Evolutionary conservation across 2,797 vertebrate genomes (phyloP).

Genomic region (Typhlichthys eigenmanni): DNA sequence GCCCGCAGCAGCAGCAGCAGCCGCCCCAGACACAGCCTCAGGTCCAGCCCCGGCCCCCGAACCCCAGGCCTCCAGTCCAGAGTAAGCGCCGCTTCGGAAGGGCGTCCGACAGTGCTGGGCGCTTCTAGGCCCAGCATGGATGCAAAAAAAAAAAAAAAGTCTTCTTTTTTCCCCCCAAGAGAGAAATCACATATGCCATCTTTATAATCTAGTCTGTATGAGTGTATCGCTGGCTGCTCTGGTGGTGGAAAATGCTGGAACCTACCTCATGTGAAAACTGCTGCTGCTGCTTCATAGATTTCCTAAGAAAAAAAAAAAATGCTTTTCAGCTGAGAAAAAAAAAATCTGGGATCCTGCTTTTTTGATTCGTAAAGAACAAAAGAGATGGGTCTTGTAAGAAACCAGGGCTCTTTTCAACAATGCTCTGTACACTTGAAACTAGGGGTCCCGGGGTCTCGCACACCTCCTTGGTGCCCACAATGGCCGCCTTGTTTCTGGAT

Average conservation of each 20-base stretch:
- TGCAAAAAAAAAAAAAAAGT: slow-evolving; percentile 59
- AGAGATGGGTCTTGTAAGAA: slow-evolving; percentile 72
- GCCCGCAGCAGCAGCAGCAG: slow-evolving; percentile 59
- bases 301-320: slow-evolving; percentile 70
- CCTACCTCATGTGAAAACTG: slow-evolving; percentile 83
- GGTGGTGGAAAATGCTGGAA: slow-evolving; percentile 81
- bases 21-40: slow-evolving; percentile 74
- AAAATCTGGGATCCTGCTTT: slow-evolving; percentile 70
- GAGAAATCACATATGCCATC: slow-evolving; percentile 75
- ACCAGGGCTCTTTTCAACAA: slow-evolving; percentile 77
- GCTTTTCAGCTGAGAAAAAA: slow-evolving; percentile 77
- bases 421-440: slow-evolving; percentile 79
- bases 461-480: slow-evolving; percentile 87
- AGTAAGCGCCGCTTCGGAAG: slow-evolving; percentile 83
- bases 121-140: slow-evolving; percentile 73
- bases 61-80: slow-evolving; percentile 83
- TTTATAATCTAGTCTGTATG: slow-evolving; percentile 79
- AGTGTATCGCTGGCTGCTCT: slow-evolving; percentile 81
- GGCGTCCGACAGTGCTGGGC: slow-evolving; percentile 75
- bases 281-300: slow-evolving; percentile 82
- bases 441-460: slow-evolving; percentile 88
- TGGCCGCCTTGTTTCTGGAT: slow-evolving; percentile 96
- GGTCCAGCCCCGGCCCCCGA: slow-evolving; percentile 80
- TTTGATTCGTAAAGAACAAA: slow-evolving; percentile 77
- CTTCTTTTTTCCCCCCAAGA: slow-evolving; percentile 64